Conservation (phyloP, 2,888 invertebrate species). For the Harmothoe impar region DNA sequence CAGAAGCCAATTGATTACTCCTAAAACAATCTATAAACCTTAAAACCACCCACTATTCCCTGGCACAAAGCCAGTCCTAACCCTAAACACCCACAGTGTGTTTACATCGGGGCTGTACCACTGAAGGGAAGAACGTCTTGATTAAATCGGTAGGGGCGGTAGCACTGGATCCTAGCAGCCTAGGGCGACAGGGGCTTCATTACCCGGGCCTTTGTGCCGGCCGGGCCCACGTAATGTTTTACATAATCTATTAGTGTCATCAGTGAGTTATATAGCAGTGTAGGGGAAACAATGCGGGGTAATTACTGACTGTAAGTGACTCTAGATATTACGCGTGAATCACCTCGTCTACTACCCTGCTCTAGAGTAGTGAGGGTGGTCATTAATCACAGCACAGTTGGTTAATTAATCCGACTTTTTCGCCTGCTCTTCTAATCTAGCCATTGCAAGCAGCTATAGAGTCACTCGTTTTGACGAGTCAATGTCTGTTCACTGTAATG, state of each 20-base stretch:
- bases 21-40: too few species aligned
- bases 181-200: neutral
- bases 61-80: too few species aligned
- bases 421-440: neutral
- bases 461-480: neutral
- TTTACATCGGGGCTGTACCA: neutral
- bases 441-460: neutral
- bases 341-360: neutral
- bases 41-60: too few species aligned
- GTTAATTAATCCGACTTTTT: conserved; percentile 13
- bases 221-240: conserved; percentile 4
- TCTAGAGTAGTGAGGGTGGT: neutral
- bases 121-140: neutral
- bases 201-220: neutral
- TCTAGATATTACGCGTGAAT: conserved; percentile 28
- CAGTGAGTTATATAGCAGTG: conserved; percentile 48
- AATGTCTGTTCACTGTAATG: too few species aligned
- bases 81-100: neutral
- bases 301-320: conserved; percentile 30
- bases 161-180: neutral
- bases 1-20: too few species aligned
- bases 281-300: neutral
- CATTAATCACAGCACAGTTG: neutral
- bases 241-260: conserved; percentile 54
- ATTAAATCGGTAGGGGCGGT: neutral